Conservation (phyloP, 2,797 vertebrate genomes). For the Pseudopleuronectes americanus region DNA sequence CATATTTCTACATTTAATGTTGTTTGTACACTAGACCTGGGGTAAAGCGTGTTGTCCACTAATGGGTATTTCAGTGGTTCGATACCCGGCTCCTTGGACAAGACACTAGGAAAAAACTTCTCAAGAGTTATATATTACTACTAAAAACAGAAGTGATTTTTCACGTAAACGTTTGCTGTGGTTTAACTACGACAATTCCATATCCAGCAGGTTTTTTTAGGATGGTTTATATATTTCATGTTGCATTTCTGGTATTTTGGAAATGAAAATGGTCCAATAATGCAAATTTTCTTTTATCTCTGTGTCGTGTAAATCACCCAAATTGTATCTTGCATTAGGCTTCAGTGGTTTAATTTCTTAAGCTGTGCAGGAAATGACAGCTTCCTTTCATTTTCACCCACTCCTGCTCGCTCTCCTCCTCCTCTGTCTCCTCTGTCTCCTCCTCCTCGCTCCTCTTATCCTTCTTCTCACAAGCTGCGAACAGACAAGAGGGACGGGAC, state of each 20-base stretch:
- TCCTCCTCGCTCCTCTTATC: conserved; percentile 31
- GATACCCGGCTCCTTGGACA: no score
- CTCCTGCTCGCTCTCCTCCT: conserved; percentile 44
- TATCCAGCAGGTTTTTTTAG: conserved; percentile 21
- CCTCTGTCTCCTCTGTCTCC: conserved; percentile 47
- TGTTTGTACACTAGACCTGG: no score
- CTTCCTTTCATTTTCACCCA: conserved; percentile 70
- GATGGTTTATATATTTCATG: conserved; percentile 15
- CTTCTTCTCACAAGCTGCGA: conserved; percentile 32
- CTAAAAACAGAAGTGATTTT: background rate
- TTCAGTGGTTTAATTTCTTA: conserved; percentile 64
- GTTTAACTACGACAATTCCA: conserved; percentile 13
- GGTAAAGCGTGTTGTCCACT: no score
- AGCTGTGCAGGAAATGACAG: conserved; percentile 65
- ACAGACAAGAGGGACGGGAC: conserved; percentile 30
- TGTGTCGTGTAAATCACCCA: conserved; percentile 56
- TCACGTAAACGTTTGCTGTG: conserved; percentile 6
- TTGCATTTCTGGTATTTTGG: conserved; percentile 4
- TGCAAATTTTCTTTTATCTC: conserved; percentile 38
- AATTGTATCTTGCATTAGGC: conserved; percentile 79
- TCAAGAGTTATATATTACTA: background rate
- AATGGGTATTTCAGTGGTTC: no score
- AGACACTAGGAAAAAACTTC: no score
- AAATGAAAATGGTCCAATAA: conserved; percentile 59
- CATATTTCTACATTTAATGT: no score